Conservation (phyloP, 2,888 invertebrate species). For the Lochmaea capreae region DNA sequence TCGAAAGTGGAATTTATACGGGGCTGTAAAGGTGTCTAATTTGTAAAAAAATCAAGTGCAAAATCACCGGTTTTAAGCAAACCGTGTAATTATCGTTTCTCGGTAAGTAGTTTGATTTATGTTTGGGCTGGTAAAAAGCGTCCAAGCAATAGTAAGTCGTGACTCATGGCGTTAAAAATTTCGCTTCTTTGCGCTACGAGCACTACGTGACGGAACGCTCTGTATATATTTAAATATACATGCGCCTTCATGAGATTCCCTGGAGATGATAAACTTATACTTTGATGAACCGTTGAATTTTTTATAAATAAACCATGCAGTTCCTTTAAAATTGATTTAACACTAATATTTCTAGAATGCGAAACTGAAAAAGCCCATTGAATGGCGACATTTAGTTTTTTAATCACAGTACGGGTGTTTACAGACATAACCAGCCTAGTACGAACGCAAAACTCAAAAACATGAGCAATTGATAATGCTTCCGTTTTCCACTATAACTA, state of each 20-base stretch:
- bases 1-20: slow-evolving; percentile 35
- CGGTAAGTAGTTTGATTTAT: slow-evolving; percentile 46
- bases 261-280: slow-evolving; percentile 17
- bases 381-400: no score
- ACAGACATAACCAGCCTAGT: no score
- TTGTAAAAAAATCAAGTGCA: slow-evolving; percentile 33
- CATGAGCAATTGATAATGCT: no score
- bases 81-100: slow-evolving; percentile 46
- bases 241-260: slow-evolving; percentile 18
- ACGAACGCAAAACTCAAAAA: no score
- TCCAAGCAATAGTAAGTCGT: slow-evolving; percentile 35
- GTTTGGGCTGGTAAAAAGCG: slow-evolving; percentile 35
- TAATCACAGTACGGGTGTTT: no score
- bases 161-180: slow-evolving; percentile 42
- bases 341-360: no score
- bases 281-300: slow-evolving; percentile 22
- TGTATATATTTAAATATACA: slow-evolving; percentile 28
- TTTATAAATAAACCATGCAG: background rate
- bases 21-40: slow-evolving; percentile 33
- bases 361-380: no score
- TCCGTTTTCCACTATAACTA: no score
- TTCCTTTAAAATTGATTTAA: slow-evolving; percentile 14
- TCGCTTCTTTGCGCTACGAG: slow-evolving; percentile 37
- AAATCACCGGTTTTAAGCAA: slow-evolving; percentile 38
- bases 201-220: slow-evolving; percentile 35